Conservation (phyloP, 2,113 vertebrate species). For the Micromys minutus region DNA sequence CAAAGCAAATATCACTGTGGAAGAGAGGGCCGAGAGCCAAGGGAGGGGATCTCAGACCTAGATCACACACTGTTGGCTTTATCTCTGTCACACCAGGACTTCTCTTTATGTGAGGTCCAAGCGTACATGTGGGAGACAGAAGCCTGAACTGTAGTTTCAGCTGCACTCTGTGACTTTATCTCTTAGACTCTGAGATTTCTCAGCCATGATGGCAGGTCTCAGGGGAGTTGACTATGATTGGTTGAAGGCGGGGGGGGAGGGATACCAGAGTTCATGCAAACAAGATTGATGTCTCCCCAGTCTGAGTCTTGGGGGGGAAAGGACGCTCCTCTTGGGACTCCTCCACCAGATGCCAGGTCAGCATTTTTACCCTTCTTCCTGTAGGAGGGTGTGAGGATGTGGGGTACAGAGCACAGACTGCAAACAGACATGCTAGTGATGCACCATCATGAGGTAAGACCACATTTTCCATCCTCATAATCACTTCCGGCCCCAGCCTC, state of each 20-base stretch:
- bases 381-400: background rate
- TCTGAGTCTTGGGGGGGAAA: background rate
- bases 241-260: background rate
- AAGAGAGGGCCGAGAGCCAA: slow-evolving; percentile 42
- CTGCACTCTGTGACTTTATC: background rate
- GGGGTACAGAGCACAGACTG: background rate
- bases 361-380: slow-evolving; percentile 55
- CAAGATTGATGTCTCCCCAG: background rate
- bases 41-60: background rate
- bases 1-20: slow-evolving; percentile 86
- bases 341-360: slow-evolving; percentile 61
- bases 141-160: background rate
- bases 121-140: background rate
- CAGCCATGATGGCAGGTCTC: background rate
- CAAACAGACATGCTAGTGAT: background rate
- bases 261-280: background rate
- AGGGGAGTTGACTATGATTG: background rate
- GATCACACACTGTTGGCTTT: background rate
- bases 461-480: slow-evolving; percentile 77
- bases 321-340: background rate
- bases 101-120: background rate
- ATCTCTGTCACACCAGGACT: background rate
- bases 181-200: slow-evolving; percentile 12
- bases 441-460: slow-evolving; percentile 42
- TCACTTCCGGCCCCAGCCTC: slow-evolving; percentile 68